Base-by-base conservation (phyloP, 1,140 invertebrate genomes). In the Calycopis cecrops region DNA sequence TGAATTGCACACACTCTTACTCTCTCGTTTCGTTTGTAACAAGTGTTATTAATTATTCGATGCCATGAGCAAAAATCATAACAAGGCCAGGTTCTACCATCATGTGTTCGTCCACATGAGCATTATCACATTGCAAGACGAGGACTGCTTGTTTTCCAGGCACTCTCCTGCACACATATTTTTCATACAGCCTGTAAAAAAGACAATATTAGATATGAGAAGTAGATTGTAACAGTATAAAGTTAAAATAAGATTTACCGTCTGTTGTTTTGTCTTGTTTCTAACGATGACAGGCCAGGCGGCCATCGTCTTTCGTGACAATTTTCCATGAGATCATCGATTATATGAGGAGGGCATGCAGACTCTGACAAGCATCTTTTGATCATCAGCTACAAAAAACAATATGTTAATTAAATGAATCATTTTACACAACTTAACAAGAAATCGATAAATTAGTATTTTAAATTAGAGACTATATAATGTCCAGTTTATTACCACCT, bases 11-110 rank as follows among this genome's bases (percentile, higher is more conserved):
- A 28, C 21, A 28, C 6, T 28, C 6, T 28, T 28, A 6, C 21
- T 28, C 21, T 28, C 6, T 28, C 6, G 21, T 28, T 28, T 28
- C 21, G 6, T 28, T 28, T 28, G 6, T 6, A 28, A 28, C 6
- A 28, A 28, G 6, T 28, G 6, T 28, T 37, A 44, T 1, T 14
- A 16, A 9, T 52, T 79, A 97, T 88, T 98, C 97, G 55, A 99
- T 97, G 57, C 97, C 97, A 88, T 99, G 97, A 52, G 97, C 97
- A 89, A 99, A 99, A 71, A 99, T 99, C 97, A 99, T 98, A 11
- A 99, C 96, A 62, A 99, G 90, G n/a, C 97, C 97, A 3, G 97
- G 97, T 67, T 98, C 96, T 33, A 97, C 91, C 90, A 98, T 97
- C 92, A 99, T 96, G 67, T 98, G 96, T 64, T 97, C 96, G 61